These are phyloP conservation scores for Molanna angustata DNA, from an alignment of 2,888 invertebrate genomes.

Conservation along the genomic window DNA sequence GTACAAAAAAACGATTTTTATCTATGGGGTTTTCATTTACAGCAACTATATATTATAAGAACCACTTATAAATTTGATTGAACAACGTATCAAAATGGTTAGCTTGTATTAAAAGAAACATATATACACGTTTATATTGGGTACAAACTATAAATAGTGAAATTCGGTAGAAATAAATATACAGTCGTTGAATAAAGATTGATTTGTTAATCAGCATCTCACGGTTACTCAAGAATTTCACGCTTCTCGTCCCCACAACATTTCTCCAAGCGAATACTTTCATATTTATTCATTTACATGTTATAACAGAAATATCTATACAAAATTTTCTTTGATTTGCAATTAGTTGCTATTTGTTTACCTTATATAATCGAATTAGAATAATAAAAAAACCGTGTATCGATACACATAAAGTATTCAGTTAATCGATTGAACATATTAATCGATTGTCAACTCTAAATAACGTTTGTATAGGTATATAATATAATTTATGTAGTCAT, in stretches of 20 bases:
- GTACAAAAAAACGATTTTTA: too few species aligned
- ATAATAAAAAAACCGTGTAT: constrained; percentile 32
- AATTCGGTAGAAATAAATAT: too few species aligned
- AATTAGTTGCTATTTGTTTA: constrained; percentile 30
- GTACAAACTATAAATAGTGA: too few species aligned
- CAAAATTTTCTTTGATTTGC: constrained; percentile 33
- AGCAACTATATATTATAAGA: too few species aligned
- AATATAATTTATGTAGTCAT: constrained; percentile 21
- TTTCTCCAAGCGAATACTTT: constrained; percentile 31
- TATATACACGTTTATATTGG: too few species aligned
- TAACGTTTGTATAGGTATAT: constrained; percentile 23
- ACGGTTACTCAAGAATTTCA: constrained; percentile 10
- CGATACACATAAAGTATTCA: constrained; percentile 29
- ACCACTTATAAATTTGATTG: too few species aligned
- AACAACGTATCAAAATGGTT: too few species aligned
- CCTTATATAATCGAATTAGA: constrained; percentile 33
- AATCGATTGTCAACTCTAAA: constrained; percentile 33
- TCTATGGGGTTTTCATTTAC: too few species aligned
- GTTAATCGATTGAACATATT: constrained; percentile 31
- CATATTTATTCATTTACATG: constrained; percentile 32
- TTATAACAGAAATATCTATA: constrained; percentile 33
- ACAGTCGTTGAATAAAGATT: too few species aligned
- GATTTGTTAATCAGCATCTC: too few species aligned
- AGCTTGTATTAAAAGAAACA: too few species aligned
- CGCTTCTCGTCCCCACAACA: constrained; percentile 19